Percentiles rank a stretch among this genome's conserved stretches.
phyloP scores from a whole-genome alignment of 2,113 vertebrate genomes.

The Ginglymostoma cirratum region DNA sequence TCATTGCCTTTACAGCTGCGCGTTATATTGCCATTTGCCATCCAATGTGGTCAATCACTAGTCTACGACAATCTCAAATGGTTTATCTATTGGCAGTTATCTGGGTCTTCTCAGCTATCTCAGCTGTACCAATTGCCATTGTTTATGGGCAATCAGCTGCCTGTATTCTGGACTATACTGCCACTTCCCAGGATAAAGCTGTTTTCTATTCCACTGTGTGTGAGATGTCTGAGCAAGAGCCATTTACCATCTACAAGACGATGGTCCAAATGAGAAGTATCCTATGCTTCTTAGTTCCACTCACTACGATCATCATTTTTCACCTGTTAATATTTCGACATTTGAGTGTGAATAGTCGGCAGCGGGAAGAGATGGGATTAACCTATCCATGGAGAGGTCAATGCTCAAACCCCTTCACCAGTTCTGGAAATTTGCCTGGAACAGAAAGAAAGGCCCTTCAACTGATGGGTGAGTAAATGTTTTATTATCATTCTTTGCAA shows the following conservation, averaged over 20 bases:
- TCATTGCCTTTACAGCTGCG: constrained; percentile 59
- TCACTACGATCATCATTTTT: constrained; percentile 56
- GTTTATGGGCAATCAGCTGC: constrained; percentile 57
- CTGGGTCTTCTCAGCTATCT: constrained; percentile 57
- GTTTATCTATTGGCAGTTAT: constrained; percentile 52
- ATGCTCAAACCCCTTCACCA: constrained; percentile 45
- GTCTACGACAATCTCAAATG: constrained; percentile 52
- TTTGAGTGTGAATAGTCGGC: constrained; percentile 52
- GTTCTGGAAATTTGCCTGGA: constrained; percentile 51
- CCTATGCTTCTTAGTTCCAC: constrained; percentile 60
- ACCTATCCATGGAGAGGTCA: constrained; percentile 43
- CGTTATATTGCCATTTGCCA: constrained; percentile 65
- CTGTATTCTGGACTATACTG: constrained; percentile 61
- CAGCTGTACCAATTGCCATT: constrained; percentile 57
- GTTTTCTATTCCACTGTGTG: constrained; percentile 62
- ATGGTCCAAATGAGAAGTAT: constrained; percentile 55
- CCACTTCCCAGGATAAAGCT: constrained; percentile 49
- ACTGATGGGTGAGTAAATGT: constrained; percentile 57
- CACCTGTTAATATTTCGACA: constrained; percentile 59
- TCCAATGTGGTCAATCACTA: constrained; percentile 63
- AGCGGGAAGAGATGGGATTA: constrained; percentile 57
- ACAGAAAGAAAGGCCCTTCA: constrained; percentile 60
- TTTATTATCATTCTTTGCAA: neutral
- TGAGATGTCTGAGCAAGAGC: constrained; percentile 62
- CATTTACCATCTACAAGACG: constrained; percentile 55